Percentiles rank a stretch among this genome's conserved stretches.
Conservation (phyloP, 1,140 invertebrate species). For the Gonioctena quinquepunctata region DNA sequence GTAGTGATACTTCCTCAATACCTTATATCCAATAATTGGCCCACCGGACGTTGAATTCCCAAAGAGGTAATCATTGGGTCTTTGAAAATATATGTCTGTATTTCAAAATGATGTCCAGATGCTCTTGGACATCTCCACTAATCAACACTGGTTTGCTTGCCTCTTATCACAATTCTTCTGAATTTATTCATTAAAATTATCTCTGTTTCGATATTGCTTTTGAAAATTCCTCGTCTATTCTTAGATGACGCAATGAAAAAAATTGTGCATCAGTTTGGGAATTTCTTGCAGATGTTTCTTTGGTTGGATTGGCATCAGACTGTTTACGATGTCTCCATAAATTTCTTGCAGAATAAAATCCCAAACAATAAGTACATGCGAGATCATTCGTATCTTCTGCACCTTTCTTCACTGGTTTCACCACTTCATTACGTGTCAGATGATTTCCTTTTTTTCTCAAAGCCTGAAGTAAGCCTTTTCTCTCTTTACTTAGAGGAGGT, state of each 20-base stretch:
- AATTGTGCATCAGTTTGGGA: background rate
- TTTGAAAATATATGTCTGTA: slow-evolving; percentile 17
- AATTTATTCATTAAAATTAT: slow-evolving; percentile 22
- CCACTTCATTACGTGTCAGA: background rate
- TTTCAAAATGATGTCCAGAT: slow-evolving; percentile 7
- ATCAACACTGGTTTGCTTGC: slow-evolving; percentile 22
- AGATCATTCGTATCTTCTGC: background rate
- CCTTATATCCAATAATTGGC: slow-evolving; percentile 43
- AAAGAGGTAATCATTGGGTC: slow-evolving; percentile 35
- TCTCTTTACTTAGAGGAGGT: background rate
- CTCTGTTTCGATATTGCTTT: slow-evolving; percentile 24
- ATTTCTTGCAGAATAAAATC: background rate
- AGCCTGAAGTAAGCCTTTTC: background rate
- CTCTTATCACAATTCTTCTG: slow-evolving; percentile 22
- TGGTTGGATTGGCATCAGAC: background rate
- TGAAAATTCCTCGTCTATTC: slow-evolving; percentile 28
- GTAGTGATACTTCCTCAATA: slow-evolving; percentile 40
- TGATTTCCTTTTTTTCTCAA: slow-evolving; percentile 7
- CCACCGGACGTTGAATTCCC: slow-evolving; percentile 29
- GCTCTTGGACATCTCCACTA: slow-evolving; percentile 11
- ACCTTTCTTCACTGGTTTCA: background rate
- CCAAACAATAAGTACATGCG: background rate
- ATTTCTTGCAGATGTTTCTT: background rate
- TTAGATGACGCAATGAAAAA: background rate
- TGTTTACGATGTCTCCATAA: background rate